Evolutionary conservation across 2,888 invertebrate genomes (phyloP).

Genomic region (Apotomis betuletana): DNA sequence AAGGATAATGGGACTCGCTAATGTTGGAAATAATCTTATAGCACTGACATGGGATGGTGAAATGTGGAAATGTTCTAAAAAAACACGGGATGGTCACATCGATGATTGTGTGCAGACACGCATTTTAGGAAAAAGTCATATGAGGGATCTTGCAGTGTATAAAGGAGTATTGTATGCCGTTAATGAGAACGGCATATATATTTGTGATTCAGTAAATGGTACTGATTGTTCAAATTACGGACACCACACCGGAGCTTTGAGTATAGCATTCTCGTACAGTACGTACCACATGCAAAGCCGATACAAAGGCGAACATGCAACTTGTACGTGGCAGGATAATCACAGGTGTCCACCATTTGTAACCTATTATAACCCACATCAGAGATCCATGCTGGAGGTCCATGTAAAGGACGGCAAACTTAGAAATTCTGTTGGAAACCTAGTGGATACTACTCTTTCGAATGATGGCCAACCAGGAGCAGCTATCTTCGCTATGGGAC

Average conservation of each 20-base stretch:
- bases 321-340: background rate
- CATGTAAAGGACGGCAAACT: background rate
- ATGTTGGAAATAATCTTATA: background rate
- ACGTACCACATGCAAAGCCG: background rate
- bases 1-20: background rate
- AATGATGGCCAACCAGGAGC: background rate
- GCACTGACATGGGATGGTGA: background rate
- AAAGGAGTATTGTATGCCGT: background rate
- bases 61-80: background rate
- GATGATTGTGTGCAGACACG: no score
- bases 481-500: conserved; percentile 3
- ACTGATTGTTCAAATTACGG: background rate
- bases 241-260: no score
- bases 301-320: background rate
- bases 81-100: no score
- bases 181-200: background rate
- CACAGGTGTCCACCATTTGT: background rate
- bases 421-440: background rate
- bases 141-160: background rate
- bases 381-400: background rate
- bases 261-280: background rate
- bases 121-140: no score
- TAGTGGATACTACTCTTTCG: background rate
- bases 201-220: background rate
- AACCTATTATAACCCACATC: background rate